Evolutionary conservation across 2,888 invertebrate species (phyloP).

Genomic region (Apodemia zela): DNA sequence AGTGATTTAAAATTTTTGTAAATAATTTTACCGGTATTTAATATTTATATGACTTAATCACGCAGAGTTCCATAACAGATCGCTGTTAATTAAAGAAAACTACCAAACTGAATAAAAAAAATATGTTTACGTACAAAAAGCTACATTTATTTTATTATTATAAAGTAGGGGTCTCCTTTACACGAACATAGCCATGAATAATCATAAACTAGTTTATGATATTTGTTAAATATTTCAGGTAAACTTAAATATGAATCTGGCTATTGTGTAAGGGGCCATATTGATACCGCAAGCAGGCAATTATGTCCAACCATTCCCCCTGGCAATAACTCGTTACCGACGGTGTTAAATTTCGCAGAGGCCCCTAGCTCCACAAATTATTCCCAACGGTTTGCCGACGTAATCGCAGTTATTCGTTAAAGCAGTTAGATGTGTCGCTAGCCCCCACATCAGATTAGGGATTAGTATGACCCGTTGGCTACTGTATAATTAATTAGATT

Average conservation of each 20-base stretch:
- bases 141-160: too few species aligned
- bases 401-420: slow-evolving; percentile 69
- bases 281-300: slow-evolving; percentile 29
- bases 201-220: neutral
- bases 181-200: too few species aligned
- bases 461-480: slow-evolving; percentile 21
- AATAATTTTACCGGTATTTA: too few species aligned
- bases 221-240: neutral
- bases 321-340: slow-evolving; percentile 30
- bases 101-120: too few species aligned
- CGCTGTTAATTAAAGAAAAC: too few species aligned
- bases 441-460: slow-evolving; percentile 26
- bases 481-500: slow-evolving; percentile 29
- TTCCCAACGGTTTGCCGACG: slow-evolving; percentile 53
- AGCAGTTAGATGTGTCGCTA: slow-evolving; percentile 41
- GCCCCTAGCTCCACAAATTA: slow-evolving; percentile 54
- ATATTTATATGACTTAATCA: too few species aligned
- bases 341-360: slow-evolving; percentile 56
- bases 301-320: slow-evolving; percentile 24
- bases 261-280: slow-evolving; percentile 31
- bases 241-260: neutral
- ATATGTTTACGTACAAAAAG: too few species aligned
- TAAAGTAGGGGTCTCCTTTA: too few species aligned
- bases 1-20: too few species aligned
- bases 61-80: too few species aligned